Conservation (phyloP, 35 echinoderm and acorn worm species). For the Heliocidaris erythrogramma region DNA sequence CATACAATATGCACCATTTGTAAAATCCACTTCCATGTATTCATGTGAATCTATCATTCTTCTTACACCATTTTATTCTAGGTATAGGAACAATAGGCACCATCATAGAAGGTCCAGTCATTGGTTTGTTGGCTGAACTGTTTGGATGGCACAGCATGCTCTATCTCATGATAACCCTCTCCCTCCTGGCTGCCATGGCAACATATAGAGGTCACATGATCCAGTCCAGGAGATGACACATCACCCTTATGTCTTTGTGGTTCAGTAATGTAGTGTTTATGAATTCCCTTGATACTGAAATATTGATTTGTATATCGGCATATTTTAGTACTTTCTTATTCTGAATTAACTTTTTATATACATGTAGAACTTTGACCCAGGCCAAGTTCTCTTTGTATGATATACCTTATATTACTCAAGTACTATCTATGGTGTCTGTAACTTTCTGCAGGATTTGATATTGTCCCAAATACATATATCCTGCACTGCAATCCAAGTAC, state of each 20-base stretch:
- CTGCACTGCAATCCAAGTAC: too few relatives aligned
- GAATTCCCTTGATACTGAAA: neutral
- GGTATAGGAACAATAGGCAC: conserved; percentile 81
- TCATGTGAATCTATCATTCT: neutral
- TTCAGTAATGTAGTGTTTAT: neutral
- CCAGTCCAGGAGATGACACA: conserved; percentile 14
- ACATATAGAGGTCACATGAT: conserved; percentile 48
- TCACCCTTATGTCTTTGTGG: neutral
- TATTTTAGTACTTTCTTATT: too few relatives aligned
- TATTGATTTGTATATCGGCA: neutral
- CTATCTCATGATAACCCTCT: conserved; percentile 65
- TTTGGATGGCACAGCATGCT: conserved; percentile 80
- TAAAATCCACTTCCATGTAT: neutral
- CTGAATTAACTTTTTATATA: too few relatives aligned
- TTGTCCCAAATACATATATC: too few relatives aligned
- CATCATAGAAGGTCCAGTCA: conserved; percentile 66
- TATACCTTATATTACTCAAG: too few relatives aligned
- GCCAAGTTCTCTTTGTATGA: too few relatives aligned
- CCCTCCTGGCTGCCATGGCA: conserved; percentile 48
- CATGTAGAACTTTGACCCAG: too few relatives aligned
- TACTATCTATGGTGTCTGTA: too few relatives aligned
- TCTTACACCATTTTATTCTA: conserved; percentile 6
- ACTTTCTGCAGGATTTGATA: too few relatives aligned
- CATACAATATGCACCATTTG: neutral
- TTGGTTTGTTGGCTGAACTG: conserved; percentile 63